phyloP scores from a whole-genome alignment of 2,113 vertebrate genomes.

The Puma concolor region DNA sequence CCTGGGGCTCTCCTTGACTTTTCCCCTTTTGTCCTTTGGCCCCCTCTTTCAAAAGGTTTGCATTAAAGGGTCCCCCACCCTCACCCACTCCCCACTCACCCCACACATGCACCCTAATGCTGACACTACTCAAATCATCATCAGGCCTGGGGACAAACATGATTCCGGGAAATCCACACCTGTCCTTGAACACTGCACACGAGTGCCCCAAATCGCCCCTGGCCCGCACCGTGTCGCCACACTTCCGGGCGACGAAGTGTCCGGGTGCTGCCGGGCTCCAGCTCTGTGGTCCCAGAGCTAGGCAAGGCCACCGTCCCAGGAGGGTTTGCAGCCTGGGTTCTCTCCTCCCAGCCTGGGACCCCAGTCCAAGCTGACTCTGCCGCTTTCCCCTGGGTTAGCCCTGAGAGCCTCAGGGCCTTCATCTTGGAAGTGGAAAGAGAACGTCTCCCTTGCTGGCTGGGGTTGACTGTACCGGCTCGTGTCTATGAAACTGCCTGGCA shows the following conservation, averaged over 20 bases:
- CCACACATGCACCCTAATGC: not conserved
- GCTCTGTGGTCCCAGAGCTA: not conserved
- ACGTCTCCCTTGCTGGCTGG: not conserved
- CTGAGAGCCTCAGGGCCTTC: not conserved
- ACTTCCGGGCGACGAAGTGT: not conserved
- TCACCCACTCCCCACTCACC: not conserved
- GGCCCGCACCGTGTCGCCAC: not conserved
- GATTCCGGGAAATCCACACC: not conserved
- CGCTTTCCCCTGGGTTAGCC: not conserved
- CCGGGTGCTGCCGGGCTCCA: not conserved
- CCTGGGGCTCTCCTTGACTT: not conserved
- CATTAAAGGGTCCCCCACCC: not conserved
- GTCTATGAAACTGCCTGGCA: not conserved
- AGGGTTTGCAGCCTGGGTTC: too few relatives aligned
- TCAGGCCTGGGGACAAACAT: not conserved
- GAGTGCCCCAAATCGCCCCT: accelerated
- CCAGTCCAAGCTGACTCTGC: not conserved
- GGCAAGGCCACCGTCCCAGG: not conserved
- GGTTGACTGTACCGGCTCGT: too few relatives aligned
- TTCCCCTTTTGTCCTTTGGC: not conserved
- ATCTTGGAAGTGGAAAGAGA: too few relatives aligned
- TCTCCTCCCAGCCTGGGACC: not conserved
- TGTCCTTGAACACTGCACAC: not conserved
- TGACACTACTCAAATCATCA: not conserved
- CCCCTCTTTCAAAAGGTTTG: not conserved